phyloP scores from a whole-genome alignment of 2,113 vertebrate genomes.

The Charadrius vociferus region DNA sequence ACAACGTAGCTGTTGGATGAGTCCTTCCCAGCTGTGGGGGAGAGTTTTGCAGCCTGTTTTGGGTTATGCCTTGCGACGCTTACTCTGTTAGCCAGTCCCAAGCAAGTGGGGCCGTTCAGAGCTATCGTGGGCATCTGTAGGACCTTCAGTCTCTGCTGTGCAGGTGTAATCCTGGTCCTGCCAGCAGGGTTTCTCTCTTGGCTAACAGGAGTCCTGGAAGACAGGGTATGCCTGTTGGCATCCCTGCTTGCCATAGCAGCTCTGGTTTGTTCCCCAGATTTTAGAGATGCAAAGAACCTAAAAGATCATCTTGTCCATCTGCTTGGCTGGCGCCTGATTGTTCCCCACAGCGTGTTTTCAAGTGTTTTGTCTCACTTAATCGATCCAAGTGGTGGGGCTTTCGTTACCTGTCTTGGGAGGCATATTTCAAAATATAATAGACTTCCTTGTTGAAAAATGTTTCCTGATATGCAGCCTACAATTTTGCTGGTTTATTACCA shows the following conservation, averaged over 20 bases:
- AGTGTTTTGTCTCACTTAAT: background rate
- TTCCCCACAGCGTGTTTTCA: background rate
- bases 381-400: background rate
- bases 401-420: background rate
- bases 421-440: background rate
- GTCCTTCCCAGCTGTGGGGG: background rate
- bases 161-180: accelerated
- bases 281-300: background rate
- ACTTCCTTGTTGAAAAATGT: background rate
- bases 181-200: background rate
- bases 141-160: accelerated
- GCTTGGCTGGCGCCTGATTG: background rate
- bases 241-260: accelerated
- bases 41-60: background rate
- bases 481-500: background rate
- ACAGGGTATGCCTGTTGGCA: background rate
- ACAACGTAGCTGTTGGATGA: background rate
- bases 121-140: too few species aligned
- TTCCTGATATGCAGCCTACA: background rate
- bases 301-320: background rate
- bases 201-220: background rate
- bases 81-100: background rate
- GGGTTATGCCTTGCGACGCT: background rate
- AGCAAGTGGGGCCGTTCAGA: accelerated
- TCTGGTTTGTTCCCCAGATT: background rate